Evolutionary conservation across 2,888 invertebrate genomes (phyloP).

Genomic region (Steinernema scapterisci): DNA sequence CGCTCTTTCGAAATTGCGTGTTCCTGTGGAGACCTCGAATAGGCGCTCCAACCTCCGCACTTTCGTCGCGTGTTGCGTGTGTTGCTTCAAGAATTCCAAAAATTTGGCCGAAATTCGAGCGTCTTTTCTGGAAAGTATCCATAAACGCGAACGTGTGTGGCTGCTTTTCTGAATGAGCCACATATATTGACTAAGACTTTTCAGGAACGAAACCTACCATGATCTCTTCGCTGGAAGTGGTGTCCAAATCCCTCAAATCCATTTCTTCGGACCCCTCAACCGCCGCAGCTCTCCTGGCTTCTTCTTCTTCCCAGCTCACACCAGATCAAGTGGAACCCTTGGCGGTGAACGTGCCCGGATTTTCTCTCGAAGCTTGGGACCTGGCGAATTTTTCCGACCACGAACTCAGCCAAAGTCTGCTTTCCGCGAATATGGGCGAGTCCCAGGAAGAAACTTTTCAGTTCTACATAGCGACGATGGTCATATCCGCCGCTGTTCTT

Average conservation of each 20-base stretch:
- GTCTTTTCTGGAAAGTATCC: too few species aligned
- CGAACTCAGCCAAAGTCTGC: slow-evolving; percentile 32
- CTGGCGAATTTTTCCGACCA: slow-evolving; percentile 33
- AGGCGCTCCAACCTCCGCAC: too few species aligned
- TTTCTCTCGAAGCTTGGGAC: background rate
- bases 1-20: too few species aligned
- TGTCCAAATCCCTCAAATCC: slow-evolving; percentile 33
- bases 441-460: slow-evolving; percentile 37
- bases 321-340: background rate
- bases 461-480: slow-evolving; percentile 35
- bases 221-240: slow-evolving; percentile 36
- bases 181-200: background rate
- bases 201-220: background rate
- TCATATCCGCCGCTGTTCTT: slow-evolving; percentile 37
- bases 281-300: background rate
- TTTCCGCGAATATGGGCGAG: slow-evolving; percentile 28
- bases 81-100: too few species aligned
- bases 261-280: background rate
- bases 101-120: too few species aligned
- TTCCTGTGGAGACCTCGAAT: too few species aligned
- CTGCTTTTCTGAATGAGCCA: too few species aligned
- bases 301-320: background rate
- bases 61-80: too few species aligned
- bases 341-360: background rate
- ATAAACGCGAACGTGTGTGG: too few species aligned